Conservation (phyloP, 2,797 vertebrate genomes). For the Triplophysa bombifrons region DNA sequence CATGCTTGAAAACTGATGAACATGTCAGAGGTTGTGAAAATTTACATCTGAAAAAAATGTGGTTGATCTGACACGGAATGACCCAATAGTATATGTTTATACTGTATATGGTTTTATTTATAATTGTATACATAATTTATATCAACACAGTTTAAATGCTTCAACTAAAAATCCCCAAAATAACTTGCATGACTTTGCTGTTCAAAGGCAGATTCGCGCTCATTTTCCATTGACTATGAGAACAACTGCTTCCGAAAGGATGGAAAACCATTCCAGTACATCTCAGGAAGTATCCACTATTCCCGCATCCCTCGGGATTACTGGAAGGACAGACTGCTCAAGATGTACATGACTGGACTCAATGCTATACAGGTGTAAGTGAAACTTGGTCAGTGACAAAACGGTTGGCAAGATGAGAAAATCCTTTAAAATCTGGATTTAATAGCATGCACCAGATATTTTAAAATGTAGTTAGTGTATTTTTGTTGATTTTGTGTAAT, state of each 20-base stretch:
- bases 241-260: conserved; percentile 87
- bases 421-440: no score
- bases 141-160: not conserved
- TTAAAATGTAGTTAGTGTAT: no score
- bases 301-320: conserved; percentile 85
- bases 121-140: no score
- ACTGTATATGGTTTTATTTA: no score
- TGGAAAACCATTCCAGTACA: conserved; percentile 85
- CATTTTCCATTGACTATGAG: conserved; percentile 86
- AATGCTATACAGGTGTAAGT: conserved; percentile 90
- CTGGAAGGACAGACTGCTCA: conserved; percentile 91
- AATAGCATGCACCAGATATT: no score
- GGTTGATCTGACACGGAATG: no score
- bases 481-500: no score
- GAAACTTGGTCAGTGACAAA: not conserved
- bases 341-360: conserved; percentile 95
- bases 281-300: conserved; percentile 96
- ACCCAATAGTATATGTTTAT: no score
- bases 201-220: conserved; percentile 62
- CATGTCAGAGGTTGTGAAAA: no score
- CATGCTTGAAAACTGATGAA: no score
- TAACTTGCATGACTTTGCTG: not conserved
- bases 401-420: no score
- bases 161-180: not conserved
- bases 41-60: no score